Evolutionary conservation across 2,113 vertebrate genomes (phyloP), one percentile per base, ranked within the genome.

Genomic region (Ahaetulla prasina): DNA sequence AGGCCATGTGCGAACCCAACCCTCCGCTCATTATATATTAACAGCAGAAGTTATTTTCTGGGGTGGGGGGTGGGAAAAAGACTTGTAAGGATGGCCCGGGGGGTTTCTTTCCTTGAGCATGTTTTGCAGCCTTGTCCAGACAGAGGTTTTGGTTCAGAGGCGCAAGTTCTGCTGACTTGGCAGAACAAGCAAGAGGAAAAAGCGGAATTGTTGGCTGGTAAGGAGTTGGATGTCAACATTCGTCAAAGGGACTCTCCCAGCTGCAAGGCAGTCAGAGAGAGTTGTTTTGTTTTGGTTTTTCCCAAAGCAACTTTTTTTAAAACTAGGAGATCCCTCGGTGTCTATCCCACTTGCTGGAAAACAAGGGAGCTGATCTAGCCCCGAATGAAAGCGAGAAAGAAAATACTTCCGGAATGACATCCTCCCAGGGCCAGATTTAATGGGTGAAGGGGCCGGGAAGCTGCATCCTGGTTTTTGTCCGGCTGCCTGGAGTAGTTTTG

Each of bases 361-460:
- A 60, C 53, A 89, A 92, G 30, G 18, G 20, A 50, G 20, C 30
- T 23, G 84, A 45, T 90, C 53, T 50, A n/a, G n/a, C 49, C 16
- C 43, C 52, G 30, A n/a, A 88, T 45, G 90, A 89, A 85, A 47
- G 68, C 30, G 2, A 10, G 94, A 2, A 86, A 57, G 7, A 1
- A 50, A 87, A 90, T 39, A 39, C 53, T 8, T 92, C 68, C 0
- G 0, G 8, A 10, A 55, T 35, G 49, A 39, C n/a, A 50, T 93
- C 49, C 47, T 88, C 74, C 74, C 52, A 55, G 18, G 45, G 27
- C 0, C 3, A 55, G 74, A 89, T 92, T 90, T 89, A 35, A n/a
- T 45, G 47, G 18, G 49, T n/a, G 57, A 43, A 50, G 60, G 60
- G 22, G 27, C 60, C 27, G 0, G 35, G 8, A 80, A 88, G 23